phyloP scores from a whole-genome alignment of 2,113 vertebrate species.

The Ptyas mucosa region DNA sequence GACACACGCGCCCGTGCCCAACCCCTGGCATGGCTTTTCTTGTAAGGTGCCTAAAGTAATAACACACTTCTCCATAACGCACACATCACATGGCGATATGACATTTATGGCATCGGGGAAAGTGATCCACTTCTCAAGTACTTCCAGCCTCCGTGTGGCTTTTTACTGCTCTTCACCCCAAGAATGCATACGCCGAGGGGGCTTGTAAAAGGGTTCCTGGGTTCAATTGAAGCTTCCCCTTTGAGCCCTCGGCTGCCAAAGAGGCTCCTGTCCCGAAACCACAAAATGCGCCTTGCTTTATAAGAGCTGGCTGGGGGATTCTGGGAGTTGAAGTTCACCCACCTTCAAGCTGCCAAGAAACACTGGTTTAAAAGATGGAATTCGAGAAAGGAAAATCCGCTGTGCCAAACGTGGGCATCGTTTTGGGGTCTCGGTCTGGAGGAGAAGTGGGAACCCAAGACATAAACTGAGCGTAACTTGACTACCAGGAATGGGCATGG shows the following conservation, averaged over 20 bases:
- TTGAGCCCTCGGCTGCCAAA: background rate
- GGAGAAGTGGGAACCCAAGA: too few species aligned
- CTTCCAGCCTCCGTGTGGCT: background rate
- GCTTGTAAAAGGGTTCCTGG: background rate
- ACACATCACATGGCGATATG: background rate
- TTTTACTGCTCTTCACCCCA: background rate
- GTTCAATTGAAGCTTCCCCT: background rate
- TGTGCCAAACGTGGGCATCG: background rate
- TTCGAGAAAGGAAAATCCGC: background rate
- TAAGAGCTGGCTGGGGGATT: background rate
- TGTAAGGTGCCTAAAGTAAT: background rate
- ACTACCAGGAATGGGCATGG: background rate
- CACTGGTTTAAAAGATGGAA: background rate
- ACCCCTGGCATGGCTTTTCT: background rate
- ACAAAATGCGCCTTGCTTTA: background rate
- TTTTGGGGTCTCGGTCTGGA: background rate
- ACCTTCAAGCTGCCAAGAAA: background rate
- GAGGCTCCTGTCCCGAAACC: background rate
- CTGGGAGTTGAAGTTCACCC: background rate
- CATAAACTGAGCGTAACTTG: background rate
- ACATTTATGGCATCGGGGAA: background rate
- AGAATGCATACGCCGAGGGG: accelerated
- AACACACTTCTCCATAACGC: background rate
- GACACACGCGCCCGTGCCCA: background rate
- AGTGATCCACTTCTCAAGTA: background rate